Base-by-base conservation (phyloP, 1,140 invertebrate genomes). In the Lepidurus arcticus region DNA sequence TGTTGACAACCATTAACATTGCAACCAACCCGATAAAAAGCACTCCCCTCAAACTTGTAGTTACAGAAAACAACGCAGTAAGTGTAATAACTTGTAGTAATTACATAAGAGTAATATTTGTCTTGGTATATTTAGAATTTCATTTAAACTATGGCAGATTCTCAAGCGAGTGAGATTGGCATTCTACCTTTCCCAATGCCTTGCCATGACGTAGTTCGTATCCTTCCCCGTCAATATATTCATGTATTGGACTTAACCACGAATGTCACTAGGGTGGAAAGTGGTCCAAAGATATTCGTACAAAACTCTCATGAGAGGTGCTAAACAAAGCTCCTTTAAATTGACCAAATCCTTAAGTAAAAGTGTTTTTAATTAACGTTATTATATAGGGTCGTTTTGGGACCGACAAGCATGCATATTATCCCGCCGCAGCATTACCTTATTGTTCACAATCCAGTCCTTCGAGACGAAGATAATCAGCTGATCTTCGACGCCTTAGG, bases 211-310 rank as follows among this genome's bases (percentile, higher is more conserved):
- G 75, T 78, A 10, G n/a, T 83, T 80, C 80, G 87, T 7, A 87
- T 88, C 75, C 85, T 85, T 21, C 87, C 87, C 1, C 86, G 87
- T 78, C 85, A 83, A 77, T 88, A 86, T 80, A 81, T 88, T 26
- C 87, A 88, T 84, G 87, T 88, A 34, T 81, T 88, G 21, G 87
- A 88, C 81, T 86, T 88, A 81, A 88, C 87, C 75, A 83, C 84
- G 24, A 88, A 88, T 84, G 85, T 87, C n/a, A 88, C 87, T 9
- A 81, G 85, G 78, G 81, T 88, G 34, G 86, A 87, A 80, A 84
- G 85, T 80, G 87, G 87, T 73, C 87, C 87, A 42, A 83, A 87
- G 80, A 88, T 87, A 8, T 88, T 84, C 81, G 85, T 88, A 77
- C 79, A 86, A 76, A 85, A 87, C 79, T 87, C 88, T 78, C 87